These are phyloP conservation scores for Gadopsis marmoratus DNA, from an alignment of 2,797 vertebrate species.

Conservation along the genomic window DNA sequence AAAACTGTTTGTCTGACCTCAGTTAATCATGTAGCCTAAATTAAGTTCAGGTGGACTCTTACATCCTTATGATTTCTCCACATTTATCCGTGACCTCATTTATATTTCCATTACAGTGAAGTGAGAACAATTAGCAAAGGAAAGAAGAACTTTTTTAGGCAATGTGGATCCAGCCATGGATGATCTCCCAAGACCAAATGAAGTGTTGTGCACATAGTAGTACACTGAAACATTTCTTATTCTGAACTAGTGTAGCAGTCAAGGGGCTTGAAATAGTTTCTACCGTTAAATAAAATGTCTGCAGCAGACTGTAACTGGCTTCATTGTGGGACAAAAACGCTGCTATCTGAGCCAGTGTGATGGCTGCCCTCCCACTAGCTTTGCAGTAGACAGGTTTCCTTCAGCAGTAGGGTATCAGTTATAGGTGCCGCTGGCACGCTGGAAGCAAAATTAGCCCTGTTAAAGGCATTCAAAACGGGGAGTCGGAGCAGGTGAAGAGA, in stretches of 20 bases:
- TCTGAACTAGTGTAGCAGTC: slow-evolving; percentile 1
- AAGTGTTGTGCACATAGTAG: background rate
- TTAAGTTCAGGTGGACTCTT: background rate
- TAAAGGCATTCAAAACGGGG: slow-evolving; percentile 43
- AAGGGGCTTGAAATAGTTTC: slow-evolving; percentile 5
- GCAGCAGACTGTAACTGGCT: slow-evolving; percentile 13
- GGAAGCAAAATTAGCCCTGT: slow-evolving; percentile 41
- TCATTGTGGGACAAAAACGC: slow-evolving; percentile 24
- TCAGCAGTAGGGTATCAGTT: slow-evolving; percentile 55
- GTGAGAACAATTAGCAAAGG: background rate
- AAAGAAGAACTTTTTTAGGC: background rate
- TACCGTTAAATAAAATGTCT: slow-evolving; percentile 20
- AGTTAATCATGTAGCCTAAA: background rate
- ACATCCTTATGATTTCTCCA: background rate
- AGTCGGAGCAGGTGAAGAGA: slow-evolving; percentile 50
- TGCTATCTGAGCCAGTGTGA: slow-evolving; percentile 39
- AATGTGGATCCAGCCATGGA: background rate
- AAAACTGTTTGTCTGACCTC: background rate
- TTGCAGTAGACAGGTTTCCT: slow-evolving; percentile 50
- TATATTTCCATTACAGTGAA: background rate
- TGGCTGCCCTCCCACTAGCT: slow-evolving; percentile 44
- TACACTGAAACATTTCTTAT: background rate
- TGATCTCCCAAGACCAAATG: background rate
- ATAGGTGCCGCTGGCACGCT: slow-evolving; percentile 27
- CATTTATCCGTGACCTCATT: slow-evolving; percentile 19